These are phyloP conservation scores for Drosophila gunungcola DNA, from an alignment of 1,140 invertebrate species.

Conservation along the genomic window DNA sequence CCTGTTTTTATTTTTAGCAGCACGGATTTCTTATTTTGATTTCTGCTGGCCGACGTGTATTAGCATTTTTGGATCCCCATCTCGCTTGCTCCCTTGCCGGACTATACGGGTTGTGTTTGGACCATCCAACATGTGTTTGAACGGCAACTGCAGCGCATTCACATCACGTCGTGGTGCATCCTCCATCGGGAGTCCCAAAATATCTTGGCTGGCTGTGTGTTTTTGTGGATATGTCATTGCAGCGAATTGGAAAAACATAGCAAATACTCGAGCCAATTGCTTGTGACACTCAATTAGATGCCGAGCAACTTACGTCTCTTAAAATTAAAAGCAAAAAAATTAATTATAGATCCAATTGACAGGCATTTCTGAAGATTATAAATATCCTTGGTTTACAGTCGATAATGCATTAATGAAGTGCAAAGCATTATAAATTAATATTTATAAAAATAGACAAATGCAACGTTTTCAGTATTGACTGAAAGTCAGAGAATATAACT, in stretches of 20 bases:
- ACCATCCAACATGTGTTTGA: constrained; percentile 78
- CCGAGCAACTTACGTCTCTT: constrained; percentile 10
- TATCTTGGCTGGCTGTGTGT: constrained; percentile 12
- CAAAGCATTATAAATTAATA: background rate
- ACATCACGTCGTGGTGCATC: constrained; percentile 46
- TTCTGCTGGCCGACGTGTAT: constrained; percentile 57
- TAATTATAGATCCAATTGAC: constrained; percentile 19
- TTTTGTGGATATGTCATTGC: constrained; percentile 50
- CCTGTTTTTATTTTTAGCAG: constrained; percentile 73
- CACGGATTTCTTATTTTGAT: constrained; percentile 74
- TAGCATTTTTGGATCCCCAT: constrained; percentile 72
- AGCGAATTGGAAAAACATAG: constrained; percentile 69
- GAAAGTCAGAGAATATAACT: too few species aligned
- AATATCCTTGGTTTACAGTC: background rate
- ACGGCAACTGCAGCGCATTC: constrained; percentile 47
- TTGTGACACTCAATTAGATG: constrained; percentile 64
- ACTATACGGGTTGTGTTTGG: constrained; percentile 16
- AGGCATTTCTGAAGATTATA: background rate
- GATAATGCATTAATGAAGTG: background rate
- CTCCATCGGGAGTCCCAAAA: constrained; percentile 22
- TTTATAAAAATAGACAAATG: too few species aligned
- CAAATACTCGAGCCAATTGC: constrained; percentile 55
- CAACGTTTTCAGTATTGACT: too few species aligned
- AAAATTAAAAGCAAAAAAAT: constrained; percentile 15
- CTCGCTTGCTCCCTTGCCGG: constrained; percentile 7